Evolutionary conservation across 37 sponge, comb jelly and placozoan genomes (phyloP), one percentile per base, ranked within the genome.

Genomic region (Ephydatia muelleri): DNA sequence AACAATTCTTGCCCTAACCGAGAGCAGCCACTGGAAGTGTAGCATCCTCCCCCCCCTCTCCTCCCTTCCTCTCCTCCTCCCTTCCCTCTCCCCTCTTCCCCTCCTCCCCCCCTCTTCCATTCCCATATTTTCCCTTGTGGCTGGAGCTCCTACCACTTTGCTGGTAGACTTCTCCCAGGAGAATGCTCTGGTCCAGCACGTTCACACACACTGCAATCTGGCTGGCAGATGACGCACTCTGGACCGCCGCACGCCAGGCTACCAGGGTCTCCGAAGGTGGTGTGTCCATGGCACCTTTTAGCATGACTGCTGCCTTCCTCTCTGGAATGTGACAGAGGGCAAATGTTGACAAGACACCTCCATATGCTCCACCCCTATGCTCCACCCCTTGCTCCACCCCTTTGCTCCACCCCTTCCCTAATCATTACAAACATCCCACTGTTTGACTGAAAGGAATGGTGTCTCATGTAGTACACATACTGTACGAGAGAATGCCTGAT

Each of bases 151-250:
- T 37, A 95, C 95, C 81, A 95, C 96, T 40, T 94, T 95, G 78
- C 89, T 87, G 68, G 86, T 78, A 34, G 91, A 90, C 83, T 97
- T 97, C 85, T 97, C 98, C 98, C 98, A 97, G 34, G 92, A 89
- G 34, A n/a, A 97, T 91, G 75, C 80, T 88, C 22, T 72, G 66
- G 67, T 92, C 88, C 66, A 97, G 81, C 75, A 89, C 84, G 29
- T 31, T 77, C 70, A 86, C 68, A 65, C 95, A 93, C 80, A 97
- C 84, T 0, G 91, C 88, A 70, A 97, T 37, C 74, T 95, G 98
- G 67, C 90, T 82, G 30, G 98, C 89, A 31, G 97, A 93, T 30
- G 80, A 81, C 16, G 89, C 91, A 38, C 33, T 68, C 28, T 71
- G 68, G 2, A 95, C 93, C 9, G 97, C 95, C 23, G 36, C 57